A percentile compares a stretch with the other conserved stretches of the same genome.
Conservation (phyloP, 1,140 invertebrate species). For the Drosophila yakuba region DNA sequence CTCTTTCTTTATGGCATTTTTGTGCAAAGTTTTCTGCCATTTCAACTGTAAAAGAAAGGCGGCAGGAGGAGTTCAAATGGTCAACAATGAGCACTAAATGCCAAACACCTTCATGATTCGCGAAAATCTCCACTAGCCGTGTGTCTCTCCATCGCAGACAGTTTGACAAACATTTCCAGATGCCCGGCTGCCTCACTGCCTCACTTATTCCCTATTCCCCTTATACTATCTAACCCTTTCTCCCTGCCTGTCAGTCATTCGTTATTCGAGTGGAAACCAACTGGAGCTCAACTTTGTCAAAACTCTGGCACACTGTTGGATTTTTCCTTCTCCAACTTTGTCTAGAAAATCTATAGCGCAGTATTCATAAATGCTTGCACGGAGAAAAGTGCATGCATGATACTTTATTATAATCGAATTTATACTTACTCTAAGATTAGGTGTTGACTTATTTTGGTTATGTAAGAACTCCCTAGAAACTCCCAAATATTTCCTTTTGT, state of each 20-base stretch:
- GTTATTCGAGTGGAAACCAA: constrained; percentile 53
- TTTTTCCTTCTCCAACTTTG: constrained; percentile 24
- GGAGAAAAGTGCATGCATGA: background rate
- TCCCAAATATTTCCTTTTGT: too few species aligned
- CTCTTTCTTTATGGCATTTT: constrained; percentile 70
- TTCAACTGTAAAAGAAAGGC: constrained; percentile 57
- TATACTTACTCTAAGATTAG: too few species aligned
- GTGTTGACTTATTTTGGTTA: too few species aligned
- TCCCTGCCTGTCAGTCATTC: constrained; percentile 56
- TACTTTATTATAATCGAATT: too few species aligned
- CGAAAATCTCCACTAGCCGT: constrained; percentile 2
- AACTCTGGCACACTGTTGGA: constrained; percentile 53
- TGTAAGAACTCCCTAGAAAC: too few species aligned
- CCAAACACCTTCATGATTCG: constrained; percentile 62
- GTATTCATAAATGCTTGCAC: constrained; percentile 7
- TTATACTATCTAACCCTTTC: constrained; percentile 23
- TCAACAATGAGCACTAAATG: constrained; percentile 69
- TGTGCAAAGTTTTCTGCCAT: constrained; percentile 65
- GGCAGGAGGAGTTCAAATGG: constrained; percentile 59
- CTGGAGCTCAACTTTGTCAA: constrained; percentile 69
- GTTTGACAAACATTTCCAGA: constrained; percentile 69
- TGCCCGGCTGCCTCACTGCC: constrained; percentile 13
- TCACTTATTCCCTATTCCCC: background rate
- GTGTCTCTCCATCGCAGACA: constrained; percentile 37
- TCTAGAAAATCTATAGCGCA: constrained; percentile 43